Conservation (phyloP, 2,888 invertebrate genomes). For the Acleris holmiana region DNA sequence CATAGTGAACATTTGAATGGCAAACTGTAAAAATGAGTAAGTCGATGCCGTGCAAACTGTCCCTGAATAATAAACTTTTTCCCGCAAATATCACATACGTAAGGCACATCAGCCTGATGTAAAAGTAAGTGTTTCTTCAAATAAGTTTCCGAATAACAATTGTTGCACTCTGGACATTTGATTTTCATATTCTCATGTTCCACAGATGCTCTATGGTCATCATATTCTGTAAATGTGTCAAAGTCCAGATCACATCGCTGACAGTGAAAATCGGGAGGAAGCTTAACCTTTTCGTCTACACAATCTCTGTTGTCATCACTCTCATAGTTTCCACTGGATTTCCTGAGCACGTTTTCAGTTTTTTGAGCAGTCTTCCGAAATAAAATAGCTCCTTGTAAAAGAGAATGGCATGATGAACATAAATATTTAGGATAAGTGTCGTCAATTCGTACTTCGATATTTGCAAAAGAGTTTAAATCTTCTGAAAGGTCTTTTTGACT, state of each 20-base stretch:
- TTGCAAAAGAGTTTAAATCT: conserved; percentile 56
- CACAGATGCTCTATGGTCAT: conserved; percentile 58
- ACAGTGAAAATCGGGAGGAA: conserved; percentile 51
- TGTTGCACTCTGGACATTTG: conserved; percentile 66
- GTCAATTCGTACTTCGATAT: conserved; percentile 55
- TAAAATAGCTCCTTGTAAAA: conserved; percentile 66
- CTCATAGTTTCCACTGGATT: conserved; percentile 43
- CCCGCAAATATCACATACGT: conserved; percentile 75
- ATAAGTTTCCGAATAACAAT: conserved; percentile 61
- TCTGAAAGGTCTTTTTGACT: conserved; percentile 53
- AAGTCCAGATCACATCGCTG: conserved; percentile 64
- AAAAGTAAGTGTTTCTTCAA: conserved; percentile 63
- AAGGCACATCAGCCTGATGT: conserved; percentile 55
- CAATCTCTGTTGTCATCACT: conserved; percentile 42
- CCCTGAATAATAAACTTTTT: conserved; percentile 63
- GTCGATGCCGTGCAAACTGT: conserved; percentile 64
- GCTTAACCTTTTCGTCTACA: conserved; percentile 40
- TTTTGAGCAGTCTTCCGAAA: conserved; percentile 70
- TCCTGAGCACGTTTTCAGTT: conserved; percentile 57
- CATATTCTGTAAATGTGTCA: conserved; percentile 58
- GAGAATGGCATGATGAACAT: conserved; percentile 61
- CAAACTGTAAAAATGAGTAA: conserved; percentile 65
- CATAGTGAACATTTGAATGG: conserved; percentile 66
- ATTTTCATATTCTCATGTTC: conserved; percentile 67
- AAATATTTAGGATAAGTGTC: conserved; percentile 68